Conservation (phyloP, 2,888 invertebrate genomes). For the Morinoia aosen region DNA sequence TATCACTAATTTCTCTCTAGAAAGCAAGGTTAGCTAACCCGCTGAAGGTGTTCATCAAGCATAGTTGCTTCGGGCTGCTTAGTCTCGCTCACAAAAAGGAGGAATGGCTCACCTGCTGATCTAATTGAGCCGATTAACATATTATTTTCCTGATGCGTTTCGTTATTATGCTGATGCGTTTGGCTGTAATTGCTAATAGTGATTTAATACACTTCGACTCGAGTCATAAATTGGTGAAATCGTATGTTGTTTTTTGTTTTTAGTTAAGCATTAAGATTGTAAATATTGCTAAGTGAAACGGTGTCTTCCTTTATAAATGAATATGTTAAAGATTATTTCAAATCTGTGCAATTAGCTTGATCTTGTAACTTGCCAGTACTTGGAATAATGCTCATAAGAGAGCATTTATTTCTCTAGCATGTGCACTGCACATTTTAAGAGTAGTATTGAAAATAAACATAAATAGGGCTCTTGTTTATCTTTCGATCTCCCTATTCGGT, state of each 20-base stretch:
- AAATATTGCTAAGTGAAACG: background rate
- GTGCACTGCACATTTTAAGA: background rate
- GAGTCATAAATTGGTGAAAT: no score
- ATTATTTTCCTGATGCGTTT: background rate
- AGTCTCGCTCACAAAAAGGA: background rate
- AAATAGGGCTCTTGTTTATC: background rate
- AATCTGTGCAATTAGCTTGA: background rate
- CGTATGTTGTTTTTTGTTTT: no score
- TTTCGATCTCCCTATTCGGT: background rate
- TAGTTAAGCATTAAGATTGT: no score
- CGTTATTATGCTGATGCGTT: background rate
- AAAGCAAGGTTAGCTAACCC: constrained; percentile 21
- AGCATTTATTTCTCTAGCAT: background rate
- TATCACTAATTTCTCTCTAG: constrained; percentile 20
- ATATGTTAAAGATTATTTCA: background rate
- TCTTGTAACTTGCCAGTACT: background rate
- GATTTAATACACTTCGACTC: no score
- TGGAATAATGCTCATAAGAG: background rate
- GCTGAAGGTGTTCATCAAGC: background rate
- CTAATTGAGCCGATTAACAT: background rate
- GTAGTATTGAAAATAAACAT: background rate
- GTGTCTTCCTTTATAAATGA: background rate
- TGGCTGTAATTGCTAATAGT: background rate
- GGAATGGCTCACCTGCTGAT: background rate
- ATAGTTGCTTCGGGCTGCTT: background rate